Base-by-base conservation (phyloP, 2,797 vertebrate genomes). In the Pseudopleuronectes americanus region DNA sequence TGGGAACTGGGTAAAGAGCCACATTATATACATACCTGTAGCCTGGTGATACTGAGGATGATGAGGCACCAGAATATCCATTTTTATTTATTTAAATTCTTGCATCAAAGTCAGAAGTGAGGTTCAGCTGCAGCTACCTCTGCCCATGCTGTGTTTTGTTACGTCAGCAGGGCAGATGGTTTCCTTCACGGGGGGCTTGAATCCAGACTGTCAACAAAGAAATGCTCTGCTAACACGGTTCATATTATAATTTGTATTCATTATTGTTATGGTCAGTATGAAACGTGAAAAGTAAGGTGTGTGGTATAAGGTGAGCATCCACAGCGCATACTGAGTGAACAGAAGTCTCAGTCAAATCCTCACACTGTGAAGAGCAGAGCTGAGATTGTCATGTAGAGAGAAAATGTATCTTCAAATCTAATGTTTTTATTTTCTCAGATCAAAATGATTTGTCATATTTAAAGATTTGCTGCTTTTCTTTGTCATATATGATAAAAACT, bases 151-250 rank as follows among this genome's bases (percentile, higher is more conserved):
- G 73, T 5, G 38, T 64, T 77, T 84, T 8, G 4, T 74, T 28
- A 21, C 47, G 49, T 74, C 69, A 72, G 64, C 60, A 24, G 76
- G 71, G 43, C 75, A 84, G 84, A 84, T 84, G 76, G 81, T 68
- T 56, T 56, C 28, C 69, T 21, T 79, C 77, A 72, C 79, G 48
- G 80, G 71, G 63, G 83, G 63, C n/a, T 16, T 48, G 17, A 73
- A 64, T 47, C 24, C 64, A 61, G 56, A 48, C 78, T 69, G 36
- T 21, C 60, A 1, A 26, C 55, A 64, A 31, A 70, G 61, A 59
- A 54, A 51, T 22, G 17, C 21, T 48, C 45, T 68, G 58, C 49
- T 71, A 55, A 19, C 9, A 19, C 45, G 26, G 8, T 67, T 69
- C 49, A 21, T 41, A 26, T 54, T 41, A 21, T 31, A 31, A 31